phyloP scores from a whole-genome alignment of 2,888 invertebrate genomes.

The Drosophila parthenogenetica region DNA sequence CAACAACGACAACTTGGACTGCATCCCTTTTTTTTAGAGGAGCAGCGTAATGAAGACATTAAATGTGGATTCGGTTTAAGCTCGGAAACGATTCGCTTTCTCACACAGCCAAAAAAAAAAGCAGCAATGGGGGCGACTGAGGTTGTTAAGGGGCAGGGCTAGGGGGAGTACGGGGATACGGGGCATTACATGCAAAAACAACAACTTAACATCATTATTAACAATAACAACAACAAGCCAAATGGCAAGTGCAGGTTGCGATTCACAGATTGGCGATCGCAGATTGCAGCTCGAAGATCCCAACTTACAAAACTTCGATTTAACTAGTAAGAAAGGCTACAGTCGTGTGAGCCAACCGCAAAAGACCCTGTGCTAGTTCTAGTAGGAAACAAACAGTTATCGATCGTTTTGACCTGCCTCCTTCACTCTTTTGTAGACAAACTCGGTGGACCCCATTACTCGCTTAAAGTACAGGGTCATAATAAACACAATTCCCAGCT shows the following conservation, averaged over 20 bases:
- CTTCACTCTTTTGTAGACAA: too few species aligned
- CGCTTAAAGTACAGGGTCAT: too few species aligned
- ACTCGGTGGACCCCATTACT: too few species aligned
- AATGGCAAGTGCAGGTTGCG: conserved; percentile 46
- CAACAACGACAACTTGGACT: conserved; percentile 38
- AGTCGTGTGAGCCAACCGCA: too few species aligned
- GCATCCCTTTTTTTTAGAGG: conserved; percentile 32
- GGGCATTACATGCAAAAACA: conserved; percentile 67
- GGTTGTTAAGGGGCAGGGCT: not conserved
- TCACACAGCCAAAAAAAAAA: conserved; percentile 37
- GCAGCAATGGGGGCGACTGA: not conserved
- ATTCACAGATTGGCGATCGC: not conserved
- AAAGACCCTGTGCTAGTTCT: too few species aligned
- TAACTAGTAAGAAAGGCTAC: too few species aligned
- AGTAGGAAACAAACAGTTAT: too few species aligned
- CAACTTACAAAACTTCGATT: too few species aligned
- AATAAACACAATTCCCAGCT: conserved; percentile 3
- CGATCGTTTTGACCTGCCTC: too few species aligned
- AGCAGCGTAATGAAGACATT: conserved; percentile 75
- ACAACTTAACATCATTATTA: conserved; percentile 75
- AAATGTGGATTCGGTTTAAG: conserved; percentile 35
- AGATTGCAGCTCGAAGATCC: too few species aligned
- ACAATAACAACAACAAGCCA: conserved; percentile 70
- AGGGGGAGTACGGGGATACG: not conserved
- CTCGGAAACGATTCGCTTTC: conserved; percentile 57